Evolutionary conservation across 1,140 invertebrate species (phyloP), one percentile per base, ranked within the genome.

Genomic region (Pararge aegeria): DNA sequence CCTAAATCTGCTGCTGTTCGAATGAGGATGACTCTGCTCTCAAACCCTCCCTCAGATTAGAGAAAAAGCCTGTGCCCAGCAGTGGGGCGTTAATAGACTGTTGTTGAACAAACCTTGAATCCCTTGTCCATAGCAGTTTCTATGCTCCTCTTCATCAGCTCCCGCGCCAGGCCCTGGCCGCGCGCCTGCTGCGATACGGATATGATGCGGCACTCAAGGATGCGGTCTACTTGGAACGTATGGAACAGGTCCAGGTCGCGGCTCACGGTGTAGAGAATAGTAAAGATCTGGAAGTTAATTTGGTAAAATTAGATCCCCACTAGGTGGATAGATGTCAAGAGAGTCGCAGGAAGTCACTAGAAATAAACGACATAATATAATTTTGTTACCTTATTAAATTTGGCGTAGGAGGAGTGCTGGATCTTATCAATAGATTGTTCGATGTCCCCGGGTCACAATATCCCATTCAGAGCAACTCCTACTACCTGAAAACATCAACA

Each of bases 121-220:
- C 92, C 93, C 57, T 91, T 83, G 59, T 93, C 90, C 66, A 83
- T 91, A 0, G 94, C 95, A n/a, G 93, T 81, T 15, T 92, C 87
- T 55, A 94, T 91, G 70, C 94, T 94, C 15, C 92, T 91, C 5
- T 84, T 83, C 75, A 96, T 92, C 6, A 96, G 88, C 64, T 94
- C 90, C 61, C 93, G 93, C 1, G 94, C 95, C 38, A 96, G 86
- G 9, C 95, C 95, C 65, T 86, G 90, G 0, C 95, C 95, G 6
- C 95, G 91, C 60, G 92, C 95, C 40, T 89, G 80, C 18, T 92
- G 90, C 56, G 95, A 93, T 5, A 96, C 94, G 20, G 94, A 95
- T 7, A 96, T 92, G 61, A 96, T 96, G 44, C 95, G 91, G 64
- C 94, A 93, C 78, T 96, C 95, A 67, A 96, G 94, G n/a, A 96